These are phyloP conservation scores for Plestiodon gilberti DNA, from an alignment of 2,113 vertebrate genomes.

Conservation along the genomic window DNA sequence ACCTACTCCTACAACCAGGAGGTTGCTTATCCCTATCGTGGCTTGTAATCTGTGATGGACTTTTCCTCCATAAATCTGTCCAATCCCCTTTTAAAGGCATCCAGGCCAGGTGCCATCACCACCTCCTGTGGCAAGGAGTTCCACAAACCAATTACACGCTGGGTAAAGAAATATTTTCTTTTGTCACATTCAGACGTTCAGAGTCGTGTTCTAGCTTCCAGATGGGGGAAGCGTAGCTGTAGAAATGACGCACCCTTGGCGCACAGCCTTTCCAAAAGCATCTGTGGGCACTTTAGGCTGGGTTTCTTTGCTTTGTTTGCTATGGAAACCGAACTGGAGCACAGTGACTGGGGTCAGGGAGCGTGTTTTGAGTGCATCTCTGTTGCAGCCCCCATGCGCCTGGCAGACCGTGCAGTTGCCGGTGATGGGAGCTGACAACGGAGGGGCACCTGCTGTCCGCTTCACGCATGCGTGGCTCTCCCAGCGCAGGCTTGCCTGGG, in stretches of 20 bases:
- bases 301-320: not conserved
- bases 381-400: not conserved
- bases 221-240: too few species aligned
- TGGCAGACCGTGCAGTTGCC: not conserved
- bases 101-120: too few species aligned
- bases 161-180: not conserved
- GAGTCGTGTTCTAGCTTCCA: not conserved
- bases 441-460: not conserved
- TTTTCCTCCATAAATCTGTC: too few species aligned
- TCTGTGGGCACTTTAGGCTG: not conserved
- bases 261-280: not conserved
- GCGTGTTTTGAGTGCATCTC: not conserved
- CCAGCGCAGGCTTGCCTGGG: not conserved
- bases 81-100: too few species aligned
- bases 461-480: not conserved
- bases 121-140: too few species aligned
- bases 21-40: too few species aligned
- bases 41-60: too few species aligned
- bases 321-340: not conserved
- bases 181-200: too few species aligned
- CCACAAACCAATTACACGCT: too few species aligned
- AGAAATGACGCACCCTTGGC: too few species aligned
- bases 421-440: constrained; percentile 1
- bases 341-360: not conserved
- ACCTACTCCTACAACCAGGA: too few species aligned